phyloP scores from a whole-genome alignment of 2,888 invertebrate genomes.

The Nesidiocoris tenuis region DNA sequence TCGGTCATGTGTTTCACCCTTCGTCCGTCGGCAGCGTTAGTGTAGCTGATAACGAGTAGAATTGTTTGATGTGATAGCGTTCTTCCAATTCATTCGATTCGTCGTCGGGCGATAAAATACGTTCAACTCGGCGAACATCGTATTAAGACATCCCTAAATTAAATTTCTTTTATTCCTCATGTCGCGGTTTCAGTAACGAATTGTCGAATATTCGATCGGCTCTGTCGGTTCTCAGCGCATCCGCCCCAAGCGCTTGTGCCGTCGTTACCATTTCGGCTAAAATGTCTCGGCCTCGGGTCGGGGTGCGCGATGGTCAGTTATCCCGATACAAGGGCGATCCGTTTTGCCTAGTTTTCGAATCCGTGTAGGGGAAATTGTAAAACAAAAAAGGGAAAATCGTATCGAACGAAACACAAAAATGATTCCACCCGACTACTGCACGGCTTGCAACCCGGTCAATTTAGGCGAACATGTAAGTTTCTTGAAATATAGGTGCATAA shows the following conservation, averaged over 20 bases:
- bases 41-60: background rate
- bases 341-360: background rate
- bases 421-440: slow-evolving; percentile 50
- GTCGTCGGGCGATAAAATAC: too few relatives aligned
- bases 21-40: background rate
- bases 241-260: too few relatives aligned
- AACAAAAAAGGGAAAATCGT: too few relatives aligned
- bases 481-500: too few relatives aligned
- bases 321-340: background rate
- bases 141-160: background rate
- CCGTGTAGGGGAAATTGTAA: too few relatives aligned
- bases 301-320: background rate
- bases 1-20: too few relatives aligned
- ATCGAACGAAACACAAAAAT: too few relatives aligned
- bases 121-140: background rate
- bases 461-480: slow-evolving; percentile 50
- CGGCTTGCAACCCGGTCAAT: slow-evolving; percentile 50
- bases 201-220: background rate
- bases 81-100: background rate
- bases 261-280: too few relatives aligned
- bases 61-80: background rate
- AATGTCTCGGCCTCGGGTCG: background rate
- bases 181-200: background rate
- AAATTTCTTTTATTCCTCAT: background rate
- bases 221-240: too few relatives aligned